These are phyloP conservation scores for Aviceda subcristata DNA, from an alignment of 2,113 vertebrate genomes.

Conservation along the genomic window DNA sequence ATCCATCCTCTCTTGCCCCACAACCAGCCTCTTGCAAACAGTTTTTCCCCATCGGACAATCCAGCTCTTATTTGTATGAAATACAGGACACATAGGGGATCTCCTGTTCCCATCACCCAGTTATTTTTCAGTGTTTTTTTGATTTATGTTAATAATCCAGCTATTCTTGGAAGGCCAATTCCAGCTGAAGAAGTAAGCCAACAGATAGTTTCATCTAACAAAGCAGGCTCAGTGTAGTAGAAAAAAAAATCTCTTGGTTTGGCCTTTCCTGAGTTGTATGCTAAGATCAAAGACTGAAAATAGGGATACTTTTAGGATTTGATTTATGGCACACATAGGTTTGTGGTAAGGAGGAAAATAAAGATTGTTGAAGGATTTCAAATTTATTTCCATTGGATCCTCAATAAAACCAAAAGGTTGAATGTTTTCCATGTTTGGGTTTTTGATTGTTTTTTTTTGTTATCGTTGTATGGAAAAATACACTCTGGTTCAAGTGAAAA, in stretches of 20 bases:
- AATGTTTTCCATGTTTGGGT: background rate
- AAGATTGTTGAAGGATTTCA: background rate
- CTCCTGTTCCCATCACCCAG: background rate
- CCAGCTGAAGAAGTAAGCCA: background rate
- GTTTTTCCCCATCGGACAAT: background rate
- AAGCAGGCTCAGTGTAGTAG: background rate
- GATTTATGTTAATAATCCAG: background rate
- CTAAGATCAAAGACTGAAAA: conserved; percentile 14
- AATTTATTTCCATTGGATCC: background rate
- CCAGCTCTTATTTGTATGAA: background rate
- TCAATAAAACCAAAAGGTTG: background rate
- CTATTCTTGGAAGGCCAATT: background rate
- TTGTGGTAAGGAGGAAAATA: background rate
- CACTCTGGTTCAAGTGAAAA: background rate
- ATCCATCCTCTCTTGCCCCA: background rate
- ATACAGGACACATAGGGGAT: background rate
- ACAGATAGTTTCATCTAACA: background rate
- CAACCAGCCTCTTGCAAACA: background rate
- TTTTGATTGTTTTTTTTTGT: background rate
- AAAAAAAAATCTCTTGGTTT: background rate
- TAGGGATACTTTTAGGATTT: background rate
- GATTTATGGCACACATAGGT: background rate
- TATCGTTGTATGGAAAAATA: background rate
- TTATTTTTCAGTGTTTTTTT: background rate
- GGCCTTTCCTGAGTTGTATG: background rate